Evolutionary conservation across 2,797 vertebrate genomes (phyloP).

Genomic region (Craterocephalus amniculus): DNA sequence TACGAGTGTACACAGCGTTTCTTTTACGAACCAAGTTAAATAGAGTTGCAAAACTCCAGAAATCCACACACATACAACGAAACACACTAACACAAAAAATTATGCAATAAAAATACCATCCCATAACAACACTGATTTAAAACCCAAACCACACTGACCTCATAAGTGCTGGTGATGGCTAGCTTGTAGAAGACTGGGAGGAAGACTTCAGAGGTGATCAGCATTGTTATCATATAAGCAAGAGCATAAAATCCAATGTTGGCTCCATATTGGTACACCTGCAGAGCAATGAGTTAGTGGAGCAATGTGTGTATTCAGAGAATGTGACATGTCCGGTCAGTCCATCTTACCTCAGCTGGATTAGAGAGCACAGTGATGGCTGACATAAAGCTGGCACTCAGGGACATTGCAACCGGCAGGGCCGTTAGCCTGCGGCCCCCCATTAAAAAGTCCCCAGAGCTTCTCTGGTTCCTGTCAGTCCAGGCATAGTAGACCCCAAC

Average conservation of each 20-base stretch:
- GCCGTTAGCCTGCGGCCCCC: constrained; percentile 88
- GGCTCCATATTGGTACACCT: constrained; percentile 89
- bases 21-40: neutral
- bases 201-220: constrained; percentile 90
- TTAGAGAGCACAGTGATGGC: constrained; percentile 92
- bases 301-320: neutral
- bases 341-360: constrained; percentile 83
- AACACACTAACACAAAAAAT: too few relatives aligned
- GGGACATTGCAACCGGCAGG: constrained; percentile 90
- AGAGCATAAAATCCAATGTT: constrained; percentile 82
- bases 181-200: constrained; percentile 94
- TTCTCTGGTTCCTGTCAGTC: constrained; percentile 78
- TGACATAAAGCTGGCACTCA: constrained; percentile 97
- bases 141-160: constrained; percentile 80
- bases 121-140: neutral
- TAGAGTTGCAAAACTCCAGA: neutral
- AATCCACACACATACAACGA: neutral
- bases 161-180: constrained; percentile 92
- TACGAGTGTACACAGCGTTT: neutral
- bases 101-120: neutral
- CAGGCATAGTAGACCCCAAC: constrained; percentile 92
- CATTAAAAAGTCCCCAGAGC: constrained; percentile 87
- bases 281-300: neutral
- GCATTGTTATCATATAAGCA: constrained; percentile 83
- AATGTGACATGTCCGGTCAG: neutral